Percentiles rank a stretch among this genome's conserved stretches.
These are phyloP conservation scores for Hydrotaea diabolus DNA, from an alignment of 2,888 invertebrate species.

Conservation along the genomic window DNA sequence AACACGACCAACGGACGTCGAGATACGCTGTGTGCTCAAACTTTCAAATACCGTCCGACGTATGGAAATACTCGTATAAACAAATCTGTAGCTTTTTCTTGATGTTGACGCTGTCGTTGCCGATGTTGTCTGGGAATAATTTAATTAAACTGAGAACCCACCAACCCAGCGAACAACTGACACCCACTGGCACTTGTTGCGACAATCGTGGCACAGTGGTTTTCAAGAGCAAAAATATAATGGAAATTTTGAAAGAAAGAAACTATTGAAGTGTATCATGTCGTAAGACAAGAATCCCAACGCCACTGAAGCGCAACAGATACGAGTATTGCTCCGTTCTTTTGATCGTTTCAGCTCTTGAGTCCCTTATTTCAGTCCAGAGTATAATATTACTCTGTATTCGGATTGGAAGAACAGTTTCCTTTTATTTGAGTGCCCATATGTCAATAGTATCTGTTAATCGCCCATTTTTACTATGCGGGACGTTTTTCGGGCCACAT, in stretches of 20 bases:
- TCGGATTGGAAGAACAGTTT: too few species aligned
- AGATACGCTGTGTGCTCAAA: background rate
- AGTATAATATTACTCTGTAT: too few species aligned
- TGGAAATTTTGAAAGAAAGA: background rate
- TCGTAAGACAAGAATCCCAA: too few species aligned
- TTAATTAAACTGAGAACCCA: slow-evolving; percentile 8
- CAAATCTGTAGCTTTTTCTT: slow-evolving; percentile 3
- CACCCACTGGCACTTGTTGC: slow-evolving; percentile 13
- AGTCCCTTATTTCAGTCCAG: too few species aligned
- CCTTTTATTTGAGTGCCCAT: too few species aligned
- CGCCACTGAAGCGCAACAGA: too few species aligned
- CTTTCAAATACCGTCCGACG: background rate
- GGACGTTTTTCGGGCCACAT: too few species aligned
- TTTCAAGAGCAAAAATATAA: background rate
- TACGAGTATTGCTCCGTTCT: too few species aligned
- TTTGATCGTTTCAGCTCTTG: too few species aligned
- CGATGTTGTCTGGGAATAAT: background rate
- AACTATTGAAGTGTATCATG: too few species aligned
- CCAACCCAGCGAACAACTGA: background rate
- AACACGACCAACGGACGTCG: background rate
- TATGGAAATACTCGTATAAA: slow-evolving; percentile 7
- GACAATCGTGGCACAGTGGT: background rate
- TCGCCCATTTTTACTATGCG: too few species aligned
- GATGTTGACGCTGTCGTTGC: background rate
- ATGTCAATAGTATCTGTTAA: too few species aligned